Base-by-base conservation (phyloP, 2,888 invertebrate species). In the Hedya salicella region DNA sequence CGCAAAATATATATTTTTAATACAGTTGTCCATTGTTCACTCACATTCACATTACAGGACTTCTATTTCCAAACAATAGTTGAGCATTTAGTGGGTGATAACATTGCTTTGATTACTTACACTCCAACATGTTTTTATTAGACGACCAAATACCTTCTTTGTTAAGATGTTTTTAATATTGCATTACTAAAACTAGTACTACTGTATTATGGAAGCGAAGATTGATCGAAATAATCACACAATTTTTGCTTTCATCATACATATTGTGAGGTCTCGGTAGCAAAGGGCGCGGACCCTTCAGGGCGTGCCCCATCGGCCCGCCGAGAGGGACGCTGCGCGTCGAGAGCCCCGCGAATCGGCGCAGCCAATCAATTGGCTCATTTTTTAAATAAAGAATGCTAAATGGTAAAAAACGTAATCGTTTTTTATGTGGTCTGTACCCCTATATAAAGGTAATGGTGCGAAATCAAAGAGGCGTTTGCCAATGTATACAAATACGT, bases 331-430 rank as follows among this genome's bases (percentile, higher is more conserved):
- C 76, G 76, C 70, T 69, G 72, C 69, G 69, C 72, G 76, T 71
- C 67, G 71, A 79, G 84, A 85, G 81, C 79, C 67, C 60, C 69
- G 72, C 70, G 63, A 71, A 70, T 74, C 75, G 81, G 88, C 90
- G 89, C 89, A 92, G 85, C 92, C 92, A 92, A 92, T 92, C 90
- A 91, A 91, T 92, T 89, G 86, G 75, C 88, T 81, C 75, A 86
- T 91, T 91, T 91, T 91, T 92, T 91, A 90, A 90, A 91, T 91
- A 91, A 89, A 88, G 85, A 81, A 86, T 79, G 73, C 75, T 84
- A 86, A 89, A 84, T 85, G 81, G 77, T 89, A 91, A 91, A 92
- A 91, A 89, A 86, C 77, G 62, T 70, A 74, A 70, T 63, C 71
- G 74, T 82, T 86, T 85, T 86, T 86, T 87, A 85, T 74, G 73